phyloP scores from a whole-genome alignment of 1,140 invertebrate species.

The Drosophila murphyi region DNA sequence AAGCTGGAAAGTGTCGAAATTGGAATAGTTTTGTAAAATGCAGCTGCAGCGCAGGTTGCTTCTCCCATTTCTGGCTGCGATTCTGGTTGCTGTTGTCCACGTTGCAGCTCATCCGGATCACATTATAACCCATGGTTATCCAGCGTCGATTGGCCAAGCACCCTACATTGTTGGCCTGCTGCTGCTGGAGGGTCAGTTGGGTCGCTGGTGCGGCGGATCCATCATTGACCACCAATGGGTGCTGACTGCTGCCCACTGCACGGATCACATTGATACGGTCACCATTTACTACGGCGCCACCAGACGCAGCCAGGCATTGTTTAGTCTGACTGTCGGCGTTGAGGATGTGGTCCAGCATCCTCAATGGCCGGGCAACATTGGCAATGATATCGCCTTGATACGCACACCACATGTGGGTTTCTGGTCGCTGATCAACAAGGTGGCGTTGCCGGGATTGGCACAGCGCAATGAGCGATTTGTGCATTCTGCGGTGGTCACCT shows the following conservation, averaged over 20 bases:
- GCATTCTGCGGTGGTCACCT: slow-evolving; percentile 9
- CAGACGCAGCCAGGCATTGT: slow-evolving; percentile 28
- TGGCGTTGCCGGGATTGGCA: slow-evolving; percentile 13
- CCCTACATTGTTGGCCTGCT: slow-evolving; percentile 85
- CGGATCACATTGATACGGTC: slow-evolving; percentile 26
- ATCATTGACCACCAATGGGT: slow-evolving; percentile 85
- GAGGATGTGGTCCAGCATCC: slow-evolving; percentile 40
- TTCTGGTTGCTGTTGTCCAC: not conserved
- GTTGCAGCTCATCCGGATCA: slow-evolving; percentile 6
- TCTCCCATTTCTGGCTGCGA: not conserved
- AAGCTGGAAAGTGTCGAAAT: not conserved
- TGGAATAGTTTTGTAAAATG: not conserved
- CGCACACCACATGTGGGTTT: slow-evolving; percentile 38
- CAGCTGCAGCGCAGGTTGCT: not conserved
- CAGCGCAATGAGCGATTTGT: slow-evolving; percentile 10
- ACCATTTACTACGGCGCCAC: slow-evolving; percentile 53
- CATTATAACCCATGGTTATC: slow-evolving; percentile 56
- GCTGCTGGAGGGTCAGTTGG: slow-evolving; percentile 59
- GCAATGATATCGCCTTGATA: slow-evolving; percentile 43
- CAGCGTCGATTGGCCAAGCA: slow-evolving; percentile 77
- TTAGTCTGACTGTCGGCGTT: slow-evolving; percentile 13
- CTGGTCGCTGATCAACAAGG: slow-evolving; percentile 38
- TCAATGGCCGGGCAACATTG: slow-evolving; percentile 33
- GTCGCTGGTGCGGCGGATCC: slow-evolving; percentile 86
- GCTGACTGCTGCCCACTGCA: slow-evolving; percentile 87